Percentiles rank a stretch among this genome's conserved stretches.
These are phyloP conservation scores for Pogonocherus hispidulus DNA, from an alignment of 2,888 invertebrate genomes.

Conservation along the genomic window DNA sequence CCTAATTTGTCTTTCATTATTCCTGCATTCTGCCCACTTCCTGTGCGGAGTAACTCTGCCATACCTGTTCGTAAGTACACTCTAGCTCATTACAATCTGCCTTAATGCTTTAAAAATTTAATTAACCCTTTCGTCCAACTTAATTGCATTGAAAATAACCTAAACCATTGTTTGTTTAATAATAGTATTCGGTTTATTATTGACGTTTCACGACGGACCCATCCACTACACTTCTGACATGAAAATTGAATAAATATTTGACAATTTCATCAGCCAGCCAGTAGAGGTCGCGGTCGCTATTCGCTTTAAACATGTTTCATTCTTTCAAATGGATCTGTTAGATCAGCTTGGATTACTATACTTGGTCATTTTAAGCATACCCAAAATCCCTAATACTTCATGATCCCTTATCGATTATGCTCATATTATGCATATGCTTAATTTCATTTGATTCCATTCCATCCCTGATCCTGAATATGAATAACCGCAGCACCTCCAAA, in stretches of 20 bases:
- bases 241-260: not conserved
- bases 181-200: constrained; percentile 27
- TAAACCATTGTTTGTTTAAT: constrained; percentile 39
- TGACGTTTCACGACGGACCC: constrained; percentile 33
- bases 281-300: constrained; percentile 9
- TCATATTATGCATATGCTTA: too few relatives aligned
- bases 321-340: not conserved
- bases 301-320: constrained; percentile 18
- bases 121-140: not conserved
- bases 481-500: too few relatives aligned
- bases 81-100: constrained; percentile 27
- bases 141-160: constrained; percentile 36
- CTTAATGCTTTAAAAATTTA: not conserved
- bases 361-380: too few relatives aligned
- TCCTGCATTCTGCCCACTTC: constrained; percentile 77
- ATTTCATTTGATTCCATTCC: too few relatives aligned
- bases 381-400: too few relatives aligned
- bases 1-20: constrained; percentile 79
- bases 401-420: too few relatives aligned
- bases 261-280: constrained; percentile 27
- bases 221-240: constrained; percentile 21
- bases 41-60: constrained; percentile 79
- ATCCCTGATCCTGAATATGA: too few relatives aligned
- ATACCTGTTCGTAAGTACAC: constrained; percentile 62
- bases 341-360: too few relatives aligned